Percentiles rank a stretch among this genome's conserved stretches.
Evolutionary conservation across 2,113 vertebrate genomes (phyloP).

Genomic region (Rana temporaria): DNA sequence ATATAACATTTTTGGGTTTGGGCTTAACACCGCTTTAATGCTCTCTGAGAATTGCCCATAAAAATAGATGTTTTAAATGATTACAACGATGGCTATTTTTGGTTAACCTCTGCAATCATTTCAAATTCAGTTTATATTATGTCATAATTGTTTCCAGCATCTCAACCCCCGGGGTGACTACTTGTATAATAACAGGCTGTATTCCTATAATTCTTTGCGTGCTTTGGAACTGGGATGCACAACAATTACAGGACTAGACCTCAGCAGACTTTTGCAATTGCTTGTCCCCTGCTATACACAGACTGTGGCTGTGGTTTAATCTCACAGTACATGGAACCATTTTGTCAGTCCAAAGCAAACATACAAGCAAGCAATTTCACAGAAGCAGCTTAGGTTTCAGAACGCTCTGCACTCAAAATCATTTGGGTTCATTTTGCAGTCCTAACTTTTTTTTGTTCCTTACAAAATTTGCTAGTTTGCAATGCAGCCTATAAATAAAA

Average conservation of each 20-base stretch:
- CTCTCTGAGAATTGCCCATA: neutral
- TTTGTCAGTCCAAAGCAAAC: slow-evolving; percentile 53
- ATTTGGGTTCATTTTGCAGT: slow-evolving; percentile 13
- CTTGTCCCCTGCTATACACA: slow-evolving; percentile 34
- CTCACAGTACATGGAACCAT: slow-evolving; percentile 27
- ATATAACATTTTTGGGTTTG: too few species aligned
- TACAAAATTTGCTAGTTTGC: neutral
- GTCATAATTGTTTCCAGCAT: slow-evolving; percentile 48
- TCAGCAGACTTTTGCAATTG: slow-evolving; percentile 48
- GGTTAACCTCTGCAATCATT: slow-evolving; percentile 31
- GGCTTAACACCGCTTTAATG: too few species aligned
- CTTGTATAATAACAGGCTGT: slow-evolving; percentile 46
- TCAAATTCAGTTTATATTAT: slow-evolving; percentile 22
- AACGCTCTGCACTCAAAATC: slow-evolving; percentile 30
- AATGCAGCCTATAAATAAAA: too few species aligned
- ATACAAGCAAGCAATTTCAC: slow-evolving; percentile 33
- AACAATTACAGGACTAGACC: slow-evolving; percentile 52
- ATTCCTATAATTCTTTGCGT: slow-evolving; percentile 23
- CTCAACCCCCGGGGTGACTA: slow-evolving; percentile 22
- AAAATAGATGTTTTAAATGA: slow-evolving; percentile 3
- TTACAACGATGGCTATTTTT: slow-evolving; percentile 27
- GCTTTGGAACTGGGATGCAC: slow-evolving; percentile 34
- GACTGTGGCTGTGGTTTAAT: slow-evolving; percentile 42
- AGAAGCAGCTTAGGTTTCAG: slow-evolving; percentile 58
- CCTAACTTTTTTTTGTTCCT: neutral